Evolutionary conservation across 1,140 invertebrate species (phyloP).

Genomic region (Hypsibius dujardini): DNA sequence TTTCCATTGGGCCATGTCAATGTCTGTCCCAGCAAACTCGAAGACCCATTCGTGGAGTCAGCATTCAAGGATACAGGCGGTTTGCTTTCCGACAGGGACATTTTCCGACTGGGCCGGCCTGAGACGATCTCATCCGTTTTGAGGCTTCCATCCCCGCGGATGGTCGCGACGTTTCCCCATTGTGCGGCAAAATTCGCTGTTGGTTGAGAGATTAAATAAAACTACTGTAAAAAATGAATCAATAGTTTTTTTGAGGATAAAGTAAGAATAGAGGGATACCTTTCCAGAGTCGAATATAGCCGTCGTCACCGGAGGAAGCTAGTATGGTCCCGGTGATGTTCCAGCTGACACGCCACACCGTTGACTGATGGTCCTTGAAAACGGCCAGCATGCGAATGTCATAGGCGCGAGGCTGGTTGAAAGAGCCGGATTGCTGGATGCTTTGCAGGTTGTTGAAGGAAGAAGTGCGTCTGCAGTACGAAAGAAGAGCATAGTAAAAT

Average conservation of each 20-base stretch:
- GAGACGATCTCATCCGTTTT: background rate
- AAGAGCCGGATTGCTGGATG: background rate
- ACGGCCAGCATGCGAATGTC: background rate
- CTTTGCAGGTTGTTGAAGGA: background rate
- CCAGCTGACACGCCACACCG: constrained; percentile 78
- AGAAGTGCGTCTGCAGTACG: background rate
- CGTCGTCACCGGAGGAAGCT: constrained; percentile 84
- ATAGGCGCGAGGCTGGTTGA: background rate
- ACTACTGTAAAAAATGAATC: background rate
- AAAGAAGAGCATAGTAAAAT: too few relatives aligned
- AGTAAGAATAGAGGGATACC: constrained; percentile 37
- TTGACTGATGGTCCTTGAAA: constrained; percentile 23
- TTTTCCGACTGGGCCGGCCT: too few relatives aligned
- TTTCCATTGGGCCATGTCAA: too few relatives aligned
- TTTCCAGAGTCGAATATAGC: constrained; percentile 79
- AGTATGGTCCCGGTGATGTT: constrained; percentile 83
- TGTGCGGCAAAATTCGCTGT: background rate
- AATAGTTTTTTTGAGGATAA: background rate
- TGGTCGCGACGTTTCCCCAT: background rate
- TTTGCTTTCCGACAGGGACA: too few relatives aligned
- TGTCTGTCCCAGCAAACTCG: too few relatives aligned
- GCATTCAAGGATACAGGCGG: too few relatives aligned
- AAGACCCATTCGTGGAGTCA: too few relatives aligned
- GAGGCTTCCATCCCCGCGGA: background rate
- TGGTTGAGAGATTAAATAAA: background rate